phyloP scores from a whole-genome alignment of 2,113 vertebrate genomes.

The Leptobrachium leishanense region DNA sequence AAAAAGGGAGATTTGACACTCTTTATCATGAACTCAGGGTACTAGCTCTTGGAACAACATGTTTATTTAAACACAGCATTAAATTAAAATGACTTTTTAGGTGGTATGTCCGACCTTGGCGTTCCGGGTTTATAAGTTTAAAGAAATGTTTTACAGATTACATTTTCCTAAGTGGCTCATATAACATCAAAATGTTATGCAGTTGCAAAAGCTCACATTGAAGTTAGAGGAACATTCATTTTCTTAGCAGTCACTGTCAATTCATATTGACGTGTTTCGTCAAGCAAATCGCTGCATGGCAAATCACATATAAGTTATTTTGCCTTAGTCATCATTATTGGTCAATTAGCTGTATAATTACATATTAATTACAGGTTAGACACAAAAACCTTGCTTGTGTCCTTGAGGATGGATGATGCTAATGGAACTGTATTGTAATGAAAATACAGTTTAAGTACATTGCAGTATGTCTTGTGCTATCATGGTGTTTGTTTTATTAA shows the following conservation, averaged over 20 bases:
- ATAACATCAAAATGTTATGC: constrained; percentile 19
- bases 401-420: background rate
- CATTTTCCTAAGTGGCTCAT: background rate
- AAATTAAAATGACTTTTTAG: no score
- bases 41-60: no score
- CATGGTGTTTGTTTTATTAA: no score
- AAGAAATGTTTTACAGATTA: constrained; percentile 19
- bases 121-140: no score
- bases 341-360: background rate
- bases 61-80: no score
- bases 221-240: constrained; percentile 17
- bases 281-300: background rate
- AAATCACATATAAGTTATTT: background rate
- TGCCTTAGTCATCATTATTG: constrained; percentile 1
- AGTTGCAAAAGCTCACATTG: constrained; percentile 1
- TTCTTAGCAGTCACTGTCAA: background rate
- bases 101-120: no score
- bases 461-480: background rate
- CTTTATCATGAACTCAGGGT: no score
- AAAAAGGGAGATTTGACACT: no score
- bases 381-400: background rate
- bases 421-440: background rate
- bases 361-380: constrained; percentile 2
- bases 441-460: background rate
- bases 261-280: constrained; percentile 17